Evolutionary conservation across 2,888 invertebrate species (phyloP).

Genomic region (Esperia sulphurella): DNA sequence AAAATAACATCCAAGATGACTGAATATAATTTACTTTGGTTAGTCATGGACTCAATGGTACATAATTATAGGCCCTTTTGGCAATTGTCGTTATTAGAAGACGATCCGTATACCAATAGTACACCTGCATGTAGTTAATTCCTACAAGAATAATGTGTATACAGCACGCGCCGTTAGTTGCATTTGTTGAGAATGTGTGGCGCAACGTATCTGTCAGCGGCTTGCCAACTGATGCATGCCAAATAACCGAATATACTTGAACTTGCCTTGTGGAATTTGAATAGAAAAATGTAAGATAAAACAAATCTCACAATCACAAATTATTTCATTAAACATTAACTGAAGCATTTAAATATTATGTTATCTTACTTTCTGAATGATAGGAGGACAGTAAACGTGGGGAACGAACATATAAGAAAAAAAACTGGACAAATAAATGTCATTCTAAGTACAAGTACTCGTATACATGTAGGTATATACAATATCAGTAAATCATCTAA

Average conservation of each 20-base stretch:
- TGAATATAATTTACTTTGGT: too few relatives aligned
- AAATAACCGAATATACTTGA: slow-evolving; percentile 38
- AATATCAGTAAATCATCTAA: not conserved
- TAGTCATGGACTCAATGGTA: not conserved
- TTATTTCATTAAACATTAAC: too few relatives aligned
- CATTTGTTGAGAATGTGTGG: slow-evolving; percentile 27
- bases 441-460: too few relatives aligned
- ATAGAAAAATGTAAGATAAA: too few relatives aligned
- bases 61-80: slow-evolving; percentile 20
- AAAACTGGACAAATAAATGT: too few relatives aligned
- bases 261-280: slow-evolving; percentile 6
- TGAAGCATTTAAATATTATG: too few relatives aligned
- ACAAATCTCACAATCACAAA: too few relatives aligned
- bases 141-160: slow-evolving; percentile 31
- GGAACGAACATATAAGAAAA: too few relatives aligned
- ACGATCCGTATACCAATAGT: slow-evolving; percentile 11
- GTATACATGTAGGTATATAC: too few relatives aligned
- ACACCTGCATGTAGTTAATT: slow-evolving; percentile 45
- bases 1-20: too few relatives aligned
- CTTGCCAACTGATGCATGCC: slow-evolving; percentile 52
- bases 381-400: too few relatives aligned
- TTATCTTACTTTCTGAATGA: too few relatives aligned
- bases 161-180: slow-evolving; percentile 21
- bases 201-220: slow-evolving; percentile 34
- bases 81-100: slow-evolving; percentile 18